Evolutionary conservation across 2,888 invertebrate genomes (phyloP), one percentile per base, ranked within the genome.

Genomic region (Temnothorax ravouxi): DNA sequence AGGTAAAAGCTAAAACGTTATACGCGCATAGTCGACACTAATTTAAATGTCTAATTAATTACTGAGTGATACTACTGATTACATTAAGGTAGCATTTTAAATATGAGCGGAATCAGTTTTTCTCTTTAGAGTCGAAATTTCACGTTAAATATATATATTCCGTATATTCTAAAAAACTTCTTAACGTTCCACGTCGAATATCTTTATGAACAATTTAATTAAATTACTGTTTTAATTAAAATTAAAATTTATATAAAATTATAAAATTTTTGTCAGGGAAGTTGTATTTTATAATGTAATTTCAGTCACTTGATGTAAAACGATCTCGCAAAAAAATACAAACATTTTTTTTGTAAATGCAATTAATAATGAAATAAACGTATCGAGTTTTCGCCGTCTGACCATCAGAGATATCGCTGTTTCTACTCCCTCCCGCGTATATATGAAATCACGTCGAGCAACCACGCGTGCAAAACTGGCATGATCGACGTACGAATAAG

Each of bases 401-500:
- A 52, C 8, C 29, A 52, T 4, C 29, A 44, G 15, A 44, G 15
- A 52, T 44, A 34, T 56, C 6, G 21, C 18, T 15, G 13, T 56
- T 80, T 47, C 34, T 11, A 13, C n/a, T 44, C 1, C 0, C 1
- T 21, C 15, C 8, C 4, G 13, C 8, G 5, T 21, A 34, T 21
- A 34, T 52, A 21, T 52, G 8, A 67, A 25, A 54, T 77, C 61
- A 80, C 18, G 34, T 41, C 47, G 25, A 21, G 59, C 25, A 52
- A 50, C 9, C 38, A 18, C 47, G 29, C 41, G 61, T 38, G 67
- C 59, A 74, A 80, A 74, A 59, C 38, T 25, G 54, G 38, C 25
- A 69, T 82, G 66, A 79, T 64, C 81, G 56, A 81, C 50, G 18
- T 41, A 34, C 83, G 80, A 83, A 69, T 83, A 61, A 80, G 41